Conservation (phyloP, 2,113 vertebrate species). For the Brachyhypopomus gauderio region DNA sequence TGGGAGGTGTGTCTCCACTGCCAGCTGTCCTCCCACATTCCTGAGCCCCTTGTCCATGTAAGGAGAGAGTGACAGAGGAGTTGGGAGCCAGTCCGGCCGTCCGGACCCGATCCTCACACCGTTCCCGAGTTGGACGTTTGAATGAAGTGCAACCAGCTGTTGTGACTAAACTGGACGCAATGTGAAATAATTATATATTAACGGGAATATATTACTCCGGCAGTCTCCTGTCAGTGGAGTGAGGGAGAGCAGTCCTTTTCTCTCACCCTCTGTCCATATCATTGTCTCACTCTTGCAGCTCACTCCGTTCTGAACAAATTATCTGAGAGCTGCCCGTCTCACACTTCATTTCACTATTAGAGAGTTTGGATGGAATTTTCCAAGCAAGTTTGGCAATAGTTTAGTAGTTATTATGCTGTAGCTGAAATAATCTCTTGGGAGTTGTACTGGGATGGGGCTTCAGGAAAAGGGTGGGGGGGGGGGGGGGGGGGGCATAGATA, state of each 20-base stretch:
- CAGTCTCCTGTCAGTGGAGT: background rate
- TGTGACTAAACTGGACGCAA: background rate
- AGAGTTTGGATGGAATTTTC: slow-evolving; percentile 7
- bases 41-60: slow-evolving; percentile 66
- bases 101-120: background rate
- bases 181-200: background rate
- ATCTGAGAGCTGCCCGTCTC: background rate
- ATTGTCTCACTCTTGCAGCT: background rate
- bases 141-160: background rate
- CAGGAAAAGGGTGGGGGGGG: slow-evolving; percentile 12
- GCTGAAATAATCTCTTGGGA: slow-evolving; percentile 31
- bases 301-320: slow-evolving; percentile 1
- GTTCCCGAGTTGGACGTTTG: slow-evolving; percentile 1
- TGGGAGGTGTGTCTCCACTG: slow-evolving; percentile 45
- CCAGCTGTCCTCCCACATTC: slow-evolving; percentile 74
- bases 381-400: slow-evolving; percentile 8
- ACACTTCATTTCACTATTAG: slow-evolving; percentile 29
- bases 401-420: slow-evolving; percentile 35
- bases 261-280: background rate
- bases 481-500: slow-evolving; percentile 34
- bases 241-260: background rate
- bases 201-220: background rate
- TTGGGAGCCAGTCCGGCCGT: slow-evolving; percentile 26
- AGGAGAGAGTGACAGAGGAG: slow-evolving; percentile 51
- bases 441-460: background rate